phyloP scores from a whole-genome alignment of 2,113 vertebrate genomes.

The Erpornis zantholeuca region DNA sequence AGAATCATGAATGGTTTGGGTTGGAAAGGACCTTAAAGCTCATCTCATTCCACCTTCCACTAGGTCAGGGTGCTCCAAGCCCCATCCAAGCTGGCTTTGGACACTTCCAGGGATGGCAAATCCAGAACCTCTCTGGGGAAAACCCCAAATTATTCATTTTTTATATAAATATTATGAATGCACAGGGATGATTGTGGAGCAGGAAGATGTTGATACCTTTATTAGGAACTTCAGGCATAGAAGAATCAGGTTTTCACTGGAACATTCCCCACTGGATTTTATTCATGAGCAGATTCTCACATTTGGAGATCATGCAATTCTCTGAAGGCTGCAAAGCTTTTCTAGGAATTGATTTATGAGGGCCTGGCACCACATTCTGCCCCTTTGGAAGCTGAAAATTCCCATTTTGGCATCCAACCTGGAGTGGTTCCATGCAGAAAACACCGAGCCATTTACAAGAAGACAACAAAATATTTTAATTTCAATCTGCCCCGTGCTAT shows the following conservation, averaged over 20 bases:
- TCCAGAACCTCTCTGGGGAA: not conserved
- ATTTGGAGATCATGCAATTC: not conserved
- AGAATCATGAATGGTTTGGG: not conserved
- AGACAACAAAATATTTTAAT: constrained; percentile 65
- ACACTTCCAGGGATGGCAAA: not conserved
- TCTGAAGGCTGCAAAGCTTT: not conserved
- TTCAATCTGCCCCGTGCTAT: constrained; percentile 45
- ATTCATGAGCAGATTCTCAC: not conserved
- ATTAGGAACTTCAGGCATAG: not conserved
- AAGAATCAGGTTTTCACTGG: not conserved
- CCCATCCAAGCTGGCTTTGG: not conserved
- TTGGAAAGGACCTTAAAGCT: not conserved
- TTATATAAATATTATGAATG: not conserved
- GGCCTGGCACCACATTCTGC: not conserved
- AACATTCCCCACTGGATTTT: not conserved
- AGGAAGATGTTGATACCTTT: not conserved
- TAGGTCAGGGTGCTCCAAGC: not conserved
- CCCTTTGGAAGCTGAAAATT: not conserved
- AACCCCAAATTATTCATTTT: accelerated
- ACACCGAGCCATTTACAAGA: constrained; percentile 20
- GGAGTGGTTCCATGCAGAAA: not conserved
- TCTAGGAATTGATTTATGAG: not conserved
- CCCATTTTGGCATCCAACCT: not conserved
- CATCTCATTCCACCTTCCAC: not conserved
- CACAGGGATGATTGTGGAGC: not conserved